Conservation (phyloP, 2,888 invertebrate species). For the Amiota minor region DNA sequence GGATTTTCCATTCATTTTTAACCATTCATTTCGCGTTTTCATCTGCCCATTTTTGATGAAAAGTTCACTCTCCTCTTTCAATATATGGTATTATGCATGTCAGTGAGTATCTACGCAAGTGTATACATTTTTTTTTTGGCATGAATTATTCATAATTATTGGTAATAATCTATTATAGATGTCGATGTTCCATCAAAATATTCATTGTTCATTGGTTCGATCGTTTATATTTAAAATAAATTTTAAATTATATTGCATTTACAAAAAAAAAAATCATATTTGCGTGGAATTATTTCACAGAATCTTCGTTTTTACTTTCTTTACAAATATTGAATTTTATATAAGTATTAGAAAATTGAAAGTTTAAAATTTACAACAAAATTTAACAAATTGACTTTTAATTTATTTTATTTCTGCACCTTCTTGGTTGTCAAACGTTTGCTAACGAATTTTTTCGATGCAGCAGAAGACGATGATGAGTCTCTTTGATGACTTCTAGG, state of each 20-base stretch:
- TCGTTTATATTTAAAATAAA: conserved; percentile 6
- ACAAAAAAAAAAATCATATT: background rate
- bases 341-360: too few species aligned
- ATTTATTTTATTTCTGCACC: too few species aligned
- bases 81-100: too few species aligned
- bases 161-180: background rate
- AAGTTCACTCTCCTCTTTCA: background rate
- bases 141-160: background rate
- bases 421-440: too few species aligned
- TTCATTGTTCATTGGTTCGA: background rate
- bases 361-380: too few species aligned
- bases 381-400: too few species aligned
- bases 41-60: background rate
- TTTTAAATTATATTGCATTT: conserved; percentile 10
- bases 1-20: background rate
- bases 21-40: conserved; percentile 1
- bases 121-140: background rate
- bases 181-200: background rate
- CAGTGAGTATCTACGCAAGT: too few species aligned
- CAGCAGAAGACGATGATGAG: too few species aligned
- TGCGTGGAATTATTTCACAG: conserved; percentile 16
- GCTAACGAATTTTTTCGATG: too few species aligned
- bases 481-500: too few species aligned
- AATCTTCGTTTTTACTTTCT: background rate
- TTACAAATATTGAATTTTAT: too few species aligned